Base-by-base conservation (phyloP, 2,113 vertebrate species). In the Aldabrachelys gigantea region DNA sequence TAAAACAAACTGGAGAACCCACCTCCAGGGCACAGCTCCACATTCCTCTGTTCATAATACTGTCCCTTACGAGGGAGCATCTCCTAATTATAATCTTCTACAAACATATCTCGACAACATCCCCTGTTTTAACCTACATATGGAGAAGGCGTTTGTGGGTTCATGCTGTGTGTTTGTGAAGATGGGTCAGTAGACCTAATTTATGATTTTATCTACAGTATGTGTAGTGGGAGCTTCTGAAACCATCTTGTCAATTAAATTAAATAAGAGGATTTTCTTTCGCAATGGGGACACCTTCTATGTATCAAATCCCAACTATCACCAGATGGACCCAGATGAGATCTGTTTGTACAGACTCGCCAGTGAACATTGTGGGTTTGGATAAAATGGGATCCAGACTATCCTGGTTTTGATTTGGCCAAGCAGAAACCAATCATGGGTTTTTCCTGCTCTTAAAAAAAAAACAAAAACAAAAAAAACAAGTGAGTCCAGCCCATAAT, bases 401-500 rank as follows among this genome's bases (percentile, higher is more conserved):
- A 35, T 57, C 49, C 62, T 84, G 54, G 57, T 75, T 92, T 80
- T 72, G 65, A 72, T 84, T 69, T 84, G 86, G 72, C 75, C 81
- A 88, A 92, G 80, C 87, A 38, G 17, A 92, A 88, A 92, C 21
- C 50, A 62, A 7, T 14, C 44, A 16, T 84, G 75, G 50, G 24
- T 80, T 92, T 84, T 25, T 41, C 80, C 78, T 84, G n/a, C 85
- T 84, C 79, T 84, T 21, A 69, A 69, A 69, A 69, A 38, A 69
- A 69, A 69, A 69, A 19, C 31, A 31, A 31, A 24, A 9, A 92
- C 50, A 88, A 80, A 44, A 21, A 88, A 88, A 88, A 84, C 47
- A 57, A 88, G 91, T 81, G 83, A 88, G 84, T 92, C 69, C 81
- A 88, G 79, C 86, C 79, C 81, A 88, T 92, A 88, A 92, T 92